Evolutionary conservation across 2,113 vertebrate genomes (phyloP), one percentile per base, ranked within the genome.

Genomic region (Aix galericulata): DNA sequence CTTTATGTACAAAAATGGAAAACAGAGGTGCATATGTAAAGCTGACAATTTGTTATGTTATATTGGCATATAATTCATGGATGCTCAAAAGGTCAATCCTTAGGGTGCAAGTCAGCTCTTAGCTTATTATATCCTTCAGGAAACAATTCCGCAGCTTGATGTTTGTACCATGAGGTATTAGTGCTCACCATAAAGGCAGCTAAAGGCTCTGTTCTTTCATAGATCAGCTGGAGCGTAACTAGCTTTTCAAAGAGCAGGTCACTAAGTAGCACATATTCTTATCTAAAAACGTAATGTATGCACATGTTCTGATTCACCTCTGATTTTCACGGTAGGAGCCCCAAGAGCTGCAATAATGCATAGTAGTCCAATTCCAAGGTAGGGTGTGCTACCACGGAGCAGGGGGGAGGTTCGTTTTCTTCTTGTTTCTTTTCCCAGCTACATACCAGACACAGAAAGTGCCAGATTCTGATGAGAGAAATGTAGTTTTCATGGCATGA

Each of bases 241-340:
- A 90, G 62, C 63, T 93, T 94, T 82, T 78, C 67, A 69, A 82
- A 86, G 75, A 88, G 38, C 23, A 53, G 82, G 66, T 91, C 36
- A 72, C 27, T 82, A 72, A 75, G 26, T 31, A 46, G n/a, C 74
- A 22, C 23, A 31, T 44, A 34, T 67, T 75, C 40, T n/a, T 87
- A 91, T 95, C 53, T 83, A 50, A 71, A 91, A 78, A 38, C 38
- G 59, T 64, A 8, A 10, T 13, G 6, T 64, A 23, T 82, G 46
- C 34, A 34, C 8, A 2, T 52, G 63, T 81, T 83, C 60, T 75
- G 66, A 74, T 71, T 82, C 68, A 27, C 56, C 38, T 62, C 56
- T 59, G 38, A 42, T 89, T 81, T 74, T 87, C n/a, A 6, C 26
- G 26, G 14, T 56, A 53, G 0, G 4, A 84, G 22, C 60, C 84